Evolutionary conservation across 1,140 invertebrate genomes (phyloP).

Genomic region (Platorchestia sp.): DNA sequence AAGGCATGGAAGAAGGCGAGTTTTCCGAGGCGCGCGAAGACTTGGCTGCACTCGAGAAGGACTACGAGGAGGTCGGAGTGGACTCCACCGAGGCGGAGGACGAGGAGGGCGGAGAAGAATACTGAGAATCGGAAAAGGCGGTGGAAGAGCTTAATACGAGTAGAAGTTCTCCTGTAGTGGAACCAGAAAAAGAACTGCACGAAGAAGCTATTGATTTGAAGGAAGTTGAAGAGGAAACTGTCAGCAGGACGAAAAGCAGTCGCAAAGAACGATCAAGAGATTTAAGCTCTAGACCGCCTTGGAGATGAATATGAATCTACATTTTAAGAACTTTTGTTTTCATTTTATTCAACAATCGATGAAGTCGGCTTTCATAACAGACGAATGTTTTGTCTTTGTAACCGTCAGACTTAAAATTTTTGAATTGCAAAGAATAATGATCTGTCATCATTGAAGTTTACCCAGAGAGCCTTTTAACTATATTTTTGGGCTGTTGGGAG

Average conservation of each 20-base stretch:
- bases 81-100: slow-evolving; percentile 67
- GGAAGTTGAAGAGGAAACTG: neutral
- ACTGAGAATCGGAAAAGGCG: slow-evolving; percentile 66
- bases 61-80: slow-evolving; percentile 78
- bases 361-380: neutral
- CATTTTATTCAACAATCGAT: neutral
- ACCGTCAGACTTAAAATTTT: neutral
- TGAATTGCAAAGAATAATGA: neutral
- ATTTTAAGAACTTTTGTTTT: neutral
- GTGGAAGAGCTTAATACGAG: neutral
- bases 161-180: neutral
- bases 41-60: slow-evolving; percentile 78
- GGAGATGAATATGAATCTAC: slow-evolving; percentile 15
- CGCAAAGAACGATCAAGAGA: neutral
- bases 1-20: slow-evolving; percentile 74
- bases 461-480: neutral
- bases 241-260: neutral
- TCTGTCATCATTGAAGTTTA: neutral
- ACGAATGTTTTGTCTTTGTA: neutral
- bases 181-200: neutral
- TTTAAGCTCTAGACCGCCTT: neutral
- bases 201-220: slow-evolving; percentile 10
- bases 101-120: slow-evolving; percentile 53
- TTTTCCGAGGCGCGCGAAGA: slow-evolving; percentile 78
- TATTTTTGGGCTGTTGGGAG: neutral